Percentiles rank a stretch among this genome's conserved stretches.
Evolutionary conservation across 2,113 vertebrate species (phyloP).

Genomic region (Mixornis gularis): DNA sequence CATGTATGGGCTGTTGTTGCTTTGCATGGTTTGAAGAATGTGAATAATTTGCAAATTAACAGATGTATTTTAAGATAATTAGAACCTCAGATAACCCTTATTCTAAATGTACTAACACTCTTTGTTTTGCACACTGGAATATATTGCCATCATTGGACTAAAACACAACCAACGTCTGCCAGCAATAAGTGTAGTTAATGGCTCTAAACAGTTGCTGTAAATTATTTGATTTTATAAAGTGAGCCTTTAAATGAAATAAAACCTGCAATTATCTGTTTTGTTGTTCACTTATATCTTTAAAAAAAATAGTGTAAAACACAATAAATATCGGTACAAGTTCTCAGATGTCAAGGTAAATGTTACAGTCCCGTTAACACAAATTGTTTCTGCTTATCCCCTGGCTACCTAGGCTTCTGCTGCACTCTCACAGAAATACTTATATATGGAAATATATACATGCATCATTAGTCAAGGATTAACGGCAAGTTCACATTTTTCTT

Average conservation of each 20-base stretch:
- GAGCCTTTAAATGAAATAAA: conserved; percentile 35
- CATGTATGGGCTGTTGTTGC: background rate
- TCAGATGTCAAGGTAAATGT: background rate
- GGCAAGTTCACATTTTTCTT: background rate
- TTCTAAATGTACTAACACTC: conserved; percentile 24
- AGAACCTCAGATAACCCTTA: conserved; percentile 26
- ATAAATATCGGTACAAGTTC: background rate
- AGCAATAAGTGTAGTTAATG: conserved; percentile 44
- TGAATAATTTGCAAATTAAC: conserved; percentile 43
- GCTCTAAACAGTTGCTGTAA: background rate
- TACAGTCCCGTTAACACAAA: background rate
- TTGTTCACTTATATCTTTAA: background rate
- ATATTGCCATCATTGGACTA: conserved; percentile 28
- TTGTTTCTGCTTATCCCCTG: background rate
- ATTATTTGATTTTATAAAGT: conserved; percentile 12
- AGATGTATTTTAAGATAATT: conserved; percentile 45
- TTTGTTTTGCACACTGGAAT: conserved; percentile 29
- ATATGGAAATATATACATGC: background rate
- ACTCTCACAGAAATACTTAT: background rate
- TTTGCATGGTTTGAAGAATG: conserved; percentile 7
- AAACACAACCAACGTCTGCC: conserved; percentile 28
- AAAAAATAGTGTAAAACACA: background rate
- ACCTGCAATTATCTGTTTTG: conserved; percentile 19
- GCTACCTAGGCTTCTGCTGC: background rate
- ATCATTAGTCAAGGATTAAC: background rate